Base-by-base conservation (phyloP, 2,113 vertebrate species). In the Gopherus evgoodei region DNA sequence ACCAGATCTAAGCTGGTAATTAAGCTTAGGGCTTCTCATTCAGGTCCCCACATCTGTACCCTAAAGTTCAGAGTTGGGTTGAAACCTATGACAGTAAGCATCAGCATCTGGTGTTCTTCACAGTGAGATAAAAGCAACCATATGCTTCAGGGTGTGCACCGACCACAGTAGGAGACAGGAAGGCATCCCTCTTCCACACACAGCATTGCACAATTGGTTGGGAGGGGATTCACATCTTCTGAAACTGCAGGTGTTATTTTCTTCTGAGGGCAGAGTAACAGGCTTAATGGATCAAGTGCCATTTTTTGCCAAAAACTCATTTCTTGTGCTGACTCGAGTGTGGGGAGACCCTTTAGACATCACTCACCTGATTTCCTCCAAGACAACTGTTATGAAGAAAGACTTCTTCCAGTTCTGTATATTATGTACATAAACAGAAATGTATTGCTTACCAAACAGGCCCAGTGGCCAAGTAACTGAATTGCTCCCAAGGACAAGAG, bases 401-500 rank as follows among this genome's bases (percentile, higher is more conserved):
- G 91, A 17, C 42, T 72, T 89, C 65, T 86, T 50, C 81, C 47
- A 19, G 50, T 57, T 90, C 52, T 89, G 1, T 52, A 84, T 54
- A 90, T 29, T 6, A 47, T 10, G 87, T 31, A 29, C 89, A 90
- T 84, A 87, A 94, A 94, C 59, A 25, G 47, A 93, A 92, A 81
- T 19, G 3, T 5, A 0, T 44, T 7, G 96, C 94, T 92, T 56
- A 86, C 72, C 72, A 88, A 72, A 88, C 35, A 81, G 62, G 11
- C 47, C 79, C 49, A 50, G 49, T 81, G 93, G 17, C 90, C 80
- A 24, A 94, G 50, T 44, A 76, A 3, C 0, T 87, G 80, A 96
- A 86, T 84, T 82, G 79, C 21, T 19, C 93, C 88, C 93, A 82
- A 95, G 91, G 90, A 96, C 82, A 94, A 86, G 92, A 93, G 0